phyloP scores from a whole-genome alignment of 2,113 vertebrate species.

The Vulpes vulpes region DNA sequence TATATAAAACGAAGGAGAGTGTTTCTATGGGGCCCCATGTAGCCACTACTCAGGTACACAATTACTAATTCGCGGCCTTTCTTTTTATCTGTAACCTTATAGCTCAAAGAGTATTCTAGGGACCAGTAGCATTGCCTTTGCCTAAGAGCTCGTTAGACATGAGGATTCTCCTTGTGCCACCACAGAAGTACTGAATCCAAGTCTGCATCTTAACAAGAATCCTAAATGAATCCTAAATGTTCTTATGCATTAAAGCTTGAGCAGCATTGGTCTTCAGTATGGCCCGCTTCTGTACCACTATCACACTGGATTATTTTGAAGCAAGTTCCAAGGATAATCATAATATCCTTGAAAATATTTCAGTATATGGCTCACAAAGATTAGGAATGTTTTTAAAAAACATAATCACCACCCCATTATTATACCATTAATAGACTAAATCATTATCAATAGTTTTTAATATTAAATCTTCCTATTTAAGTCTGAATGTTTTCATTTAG shows the following conservation, averaged over 20 bases:
- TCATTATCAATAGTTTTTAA: not conserved
- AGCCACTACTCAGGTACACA: not conserved
- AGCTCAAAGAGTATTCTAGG: too few relatives aligned
- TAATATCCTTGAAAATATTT: not conserved
- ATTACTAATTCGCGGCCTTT: not conserved
- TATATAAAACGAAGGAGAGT: not conserved
- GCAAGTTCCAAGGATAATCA: not conserved
- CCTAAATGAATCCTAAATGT: not conserved
- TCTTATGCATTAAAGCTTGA: not conserved
- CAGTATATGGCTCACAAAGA: not conserved
- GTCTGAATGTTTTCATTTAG: not conserved
- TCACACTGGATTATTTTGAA: not conserved
- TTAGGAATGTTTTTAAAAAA: not conserved
- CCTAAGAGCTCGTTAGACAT: not conserved
- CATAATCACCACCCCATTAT: not conserved
- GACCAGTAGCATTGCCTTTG: rapidly evolving
- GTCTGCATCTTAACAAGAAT: not conserved
- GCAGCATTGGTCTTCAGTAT: not conserved
- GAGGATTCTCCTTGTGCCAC: not conserved
- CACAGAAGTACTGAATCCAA: not conserved
- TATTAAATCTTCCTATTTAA: not conserved
- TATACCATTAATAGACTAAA: not conserved
- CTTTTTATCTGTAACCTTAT: not conserved
- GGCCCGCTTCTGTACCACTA: not conserved
- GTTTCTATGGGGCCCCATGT: not conserved